These are phyloP conservation scores for Toxotes jaculatrix DNA, from an alignment of 2,113 vertebrate genomes.

Conservation along the genomic window DNA sequence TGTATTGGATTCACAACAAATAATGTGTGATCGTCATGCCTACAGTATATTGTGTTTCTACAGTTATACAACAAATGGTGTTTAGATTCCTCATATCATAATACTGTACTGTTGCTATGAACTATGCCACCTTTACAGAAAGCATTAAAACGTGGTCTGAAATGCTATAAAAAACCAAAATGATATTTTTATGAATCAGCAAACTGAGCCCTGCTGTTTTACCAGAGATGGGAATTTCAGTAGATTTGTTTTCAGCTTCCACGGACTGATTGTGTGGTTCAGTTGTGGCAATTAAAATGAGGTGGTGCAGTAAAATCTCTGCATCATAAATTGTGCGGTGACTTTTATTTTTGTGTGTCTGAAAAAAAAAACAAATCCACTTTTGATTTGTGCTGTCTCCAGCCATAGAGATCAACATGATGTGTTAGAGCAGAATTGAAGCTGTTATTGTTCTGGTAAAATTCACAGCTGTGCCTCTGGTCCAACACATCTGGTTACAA, in stretches of 20 bases:
- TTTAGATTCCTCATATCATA: neutral
- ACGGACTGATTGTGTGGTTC: neutral
- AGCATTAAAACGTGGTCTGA: neutral
- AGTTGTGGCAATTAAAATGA: conserved; percentile 5
- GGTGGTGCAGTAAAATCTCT: neutral
- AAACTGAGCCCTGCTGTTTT: neutral
- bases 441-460: conserved; percentile 18
- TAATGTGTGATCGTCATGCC: neutral
- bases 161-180: neutral
- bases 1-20: conserved; percentile 5
- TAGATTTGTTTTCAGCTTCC: conserved; percentile 5
- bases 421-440: neutral
- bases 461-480: conserved; percentile 1
- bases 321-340: neutral
- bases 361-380: neutral
- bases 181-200: neutral
- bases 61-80: neutral
- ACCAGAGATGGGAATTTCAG: neutral
- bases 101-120: neutral
- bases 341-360: conserved; percentile 8
- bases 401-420: neutral
- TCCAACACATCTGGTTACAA: conserved; percentile 14
- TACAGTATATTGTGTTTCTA: neutral
- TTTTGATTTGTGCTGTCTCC: neutral
- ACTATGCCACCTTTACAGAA: neutral